Percentiles rank a stretch among this genome's conserved stretches.
These are phyloP conservation scores for Ceratina australensis DNA, from an alignment of 1,140 invertebrate genomes.

Conservation along the genomic window DNA sequence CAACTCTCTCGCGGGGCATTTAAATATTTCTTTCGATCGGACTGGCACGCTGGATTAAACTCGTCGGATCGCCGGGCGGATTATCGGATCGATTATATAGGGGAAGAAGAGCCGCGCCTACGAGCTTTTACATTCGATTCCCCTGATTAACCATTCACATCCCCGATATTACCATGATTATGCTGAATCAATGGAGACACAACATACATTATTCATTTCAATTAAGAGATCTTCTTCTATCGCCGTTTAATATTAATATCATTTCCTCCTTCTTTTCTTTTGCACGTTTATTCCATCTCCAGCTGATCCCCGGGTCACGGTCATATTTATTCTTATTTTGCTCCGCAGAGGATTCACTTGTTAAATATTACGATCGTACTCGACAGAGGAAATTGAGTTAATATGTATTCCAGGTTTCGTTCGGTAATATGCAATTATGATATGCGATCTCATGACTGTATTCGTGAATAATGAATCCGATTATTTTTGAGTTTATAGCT, in stretches of 20 bases:
- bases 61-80: background rate
- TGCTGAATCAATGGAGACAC: conserved; percentile 25
- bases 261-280: background rate
- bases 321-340: conserved; percentile 18
- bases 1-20: background rate
- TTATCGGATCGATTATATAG: background rate
- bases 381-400: background rate
- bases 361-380: background rate
- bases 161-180: conserved; percentile 19
- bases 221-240: conserved; percentile 30
- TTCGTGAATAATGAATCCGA: background rate
- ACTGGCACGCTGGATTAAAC: background rate
- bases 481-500: too few species aligned
- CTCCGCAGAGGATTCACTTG: conserved; percentile 3
- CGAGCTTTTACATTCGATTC: conserved; percentile 15
- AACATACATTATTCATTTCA: conserved; percentile 45
- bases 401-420: background rate
- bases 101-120: conserved; percentile 2
- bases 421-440: background rate
- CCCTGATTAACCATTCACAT: conserved; percentile 15
- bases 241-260: conserved; percentile 35
- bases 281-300: background rate
- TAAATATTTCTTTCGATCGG: background rate
- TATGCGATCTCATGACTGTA: too few species aligned
- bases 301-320: conserved; percentile 12